phyloP scores from a whole-genome alignment of 2,797 vertebrate species.

The Danio aesculapii region DNA sequence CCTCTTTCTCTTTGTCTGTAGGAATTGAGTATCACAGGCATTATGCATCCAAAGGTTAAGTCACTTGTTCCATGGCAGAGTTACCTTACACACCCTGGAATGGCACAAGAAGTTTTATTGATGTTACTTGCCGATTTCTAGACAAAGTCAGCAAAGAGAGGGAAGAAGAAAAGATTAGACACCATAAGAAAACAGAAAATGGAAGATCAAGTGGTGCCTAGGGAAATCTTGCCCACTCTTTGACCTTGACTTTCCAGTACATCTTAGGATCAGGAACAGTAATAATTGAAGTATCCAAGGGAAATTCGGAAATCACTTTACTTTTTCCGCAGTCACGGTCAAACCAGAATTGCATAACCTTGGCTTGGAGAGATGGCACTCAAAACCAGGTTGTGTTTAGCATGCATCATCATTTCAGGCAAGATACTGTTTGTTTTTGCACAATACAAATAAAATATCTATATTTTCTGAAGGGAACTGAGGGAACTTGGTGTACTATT shows the following conservation, averaged over 20 bases:
- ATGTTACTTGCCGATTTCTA: slow-evolving; percentile 10
- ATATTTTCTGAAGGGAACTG: too few species aligned
- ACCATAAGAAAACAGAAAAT: background rate
- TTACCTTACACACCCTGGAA: background rate
- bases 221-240: background rate
- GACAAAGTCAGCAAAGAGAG: background rate
- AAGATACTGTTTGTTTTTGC: background rate
- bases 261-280: background rate
- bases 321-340: slow-evolving; percentile 24
- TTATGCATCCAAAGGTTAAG: slow-evolving; percentile 32
- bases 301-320: slow-evolving; percentile 8
- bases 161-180: background rate
- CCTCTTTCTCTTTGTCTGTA: slow-evolving; percentile 19
- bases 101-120: background rate
- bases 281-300: background rate
- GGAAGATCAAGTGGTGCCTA: background rate
- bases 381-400: slow-evolving; percentile 4
- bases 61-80: slow-evolving; percentile 31
- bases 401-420: background rate
- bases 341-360: slow-evolving; percentile 27
- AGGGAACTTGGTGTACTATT: background rate
- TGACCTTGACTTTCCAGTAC: slow-evolving; percentile 37
- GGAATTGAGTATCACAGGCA: background rate
- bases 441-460: background rate
- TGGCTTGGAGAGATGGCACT: slow-evolving; percentile 5